These are phyloP conservation scores for Tridacna gigas DNA, from an alignment of 2,888 invertebrate genomes.

Conservation along the genomic window DNA sequence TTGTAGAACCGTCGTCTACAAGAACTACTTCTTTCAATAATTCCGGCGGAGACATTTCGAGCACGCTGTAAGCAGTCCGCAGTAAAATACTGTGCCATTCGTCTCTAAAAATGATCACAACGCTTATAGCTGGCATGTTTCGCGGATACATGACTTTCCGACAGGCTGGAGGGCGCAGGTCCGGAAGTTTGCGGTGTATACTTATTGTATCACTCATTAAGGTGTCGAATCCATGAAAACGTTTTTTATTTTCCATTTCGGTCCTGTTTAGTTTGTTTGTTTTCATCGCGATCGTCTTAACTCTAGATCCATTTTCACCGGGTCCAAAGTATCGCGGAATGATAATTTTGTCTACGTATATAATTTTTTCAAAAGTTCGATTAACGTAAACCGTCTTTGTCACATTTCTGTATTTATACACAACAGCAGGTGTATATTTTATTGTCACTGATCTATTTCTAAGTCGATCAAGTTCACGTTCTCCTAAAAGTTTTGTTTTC, in stretches of 20 bases:
- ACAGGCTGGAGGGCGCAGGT: slow-evolving; percentile 38
- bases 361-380: background rate
- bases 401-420: background rate
- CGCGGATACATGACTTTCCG: slow-evolving; percentile 35
- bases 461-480: background rate
- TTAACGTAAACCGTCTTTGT: background rate
- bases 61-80: slow-evolving; percentile 52
- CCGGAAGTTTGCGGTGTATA: slow-evolving; percentile 48
- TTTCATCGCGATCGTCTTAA: background rate
- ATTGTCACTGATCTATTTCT: background rate
- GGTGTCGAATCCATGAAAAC: slow-evolving; percentile 47
- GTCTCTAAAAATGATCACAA: slow-evolving; percentile 58
- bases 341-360: background rate
- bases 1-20: slow-evolving; percentile 51
- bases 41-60: slow-evolving; percentile 42
- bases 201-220: slow-evolving; percentile 51
- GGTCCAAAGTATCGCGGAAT: background rate
- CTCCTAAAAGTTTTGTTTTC: background rate
- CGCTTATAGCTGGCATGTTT: slow-evolving; percentile 38
- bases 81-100: slow-evolving; percentile 51
- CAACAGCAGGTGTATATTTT: background rate
- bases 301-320: slow-evolving; percentile 21
- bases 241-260: slow-evolving; percentile 24
- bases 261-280: slow-evolving; percentile 1
- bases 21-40: slow-evolving; percentile 49